phyloP scores from a whole-genome alignment of 2,888 invertebrate genomes.

The Carabus problematicus region DNA sequence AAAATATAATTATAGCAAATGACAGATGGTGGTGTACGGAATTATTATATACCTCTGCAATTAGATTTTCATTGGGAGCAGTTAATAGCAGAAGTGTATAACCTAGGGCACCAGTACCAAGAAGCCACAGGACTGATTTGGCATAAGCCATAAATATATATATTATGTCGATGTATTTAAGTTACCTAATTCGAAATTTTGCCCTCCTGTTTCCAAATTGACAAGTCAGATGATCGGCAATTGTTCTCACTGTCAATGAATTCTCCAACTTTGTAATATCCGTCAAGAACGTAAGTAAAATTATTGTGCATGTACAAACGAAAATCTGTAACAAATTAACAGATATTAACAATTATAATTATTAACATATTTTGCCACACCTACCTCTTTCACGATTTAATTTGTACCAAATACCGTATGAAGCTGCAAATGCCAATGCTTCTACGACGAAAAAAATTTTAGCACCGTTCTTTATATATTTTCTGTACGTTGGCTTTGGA shows the following conservation, averaged over 20 bases:
- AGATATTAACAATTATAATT: constrained; percentile 32
- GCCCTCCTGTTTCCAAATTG: constrained; percentile 65
- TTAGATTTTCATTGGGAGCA: constrained; percentile 60
- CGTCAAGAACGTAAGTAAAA: constrained; percentile 70
- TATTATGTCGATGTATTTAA: constrained; percentile 57
- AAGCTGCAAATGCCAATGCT: constrained; percentile 64
- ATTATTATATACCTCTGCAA: constrained; percentile 47
- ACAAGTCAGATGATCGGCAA: constrained; percentile 64
- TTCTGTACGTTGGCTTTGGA: constrained; percentile 65
- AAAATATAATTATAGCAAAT: constrained; percentile 18
- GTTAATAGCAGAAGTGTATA: constrained; percentile 67
- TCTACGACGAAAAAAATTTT: constrained; percentile 68
- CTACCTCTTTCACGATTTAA: constrained; percentile 76
- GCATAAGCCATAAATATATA: constrained; percentile 60
- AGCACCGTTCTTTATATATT: constrained; percentile 63
- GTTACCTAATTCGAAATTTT: constrained; percentile 61
- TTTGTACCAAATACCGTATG: constrained; percentile 71
- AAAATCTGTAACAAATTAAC: constrained; percentile 66
- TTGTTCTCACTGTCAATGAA: constrained; percentile 61
- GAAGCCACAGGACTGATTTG: constrained; percentile 66
- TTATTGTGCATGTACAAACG: constrained; percentile 73
- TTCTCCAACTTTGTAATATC: constrained; percentile 76
- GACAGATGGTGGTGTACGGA: constrained; percentile 13
- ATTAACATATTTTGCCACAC: constrained; percentile 48
- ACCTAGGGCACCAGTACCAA: constrained; percentile 67